These are phyloP conservation scores for Philypnodon macrostomus DNA, from an alignment of 2,797 vertebrate species.

Conservation along the genomic window DNA sequence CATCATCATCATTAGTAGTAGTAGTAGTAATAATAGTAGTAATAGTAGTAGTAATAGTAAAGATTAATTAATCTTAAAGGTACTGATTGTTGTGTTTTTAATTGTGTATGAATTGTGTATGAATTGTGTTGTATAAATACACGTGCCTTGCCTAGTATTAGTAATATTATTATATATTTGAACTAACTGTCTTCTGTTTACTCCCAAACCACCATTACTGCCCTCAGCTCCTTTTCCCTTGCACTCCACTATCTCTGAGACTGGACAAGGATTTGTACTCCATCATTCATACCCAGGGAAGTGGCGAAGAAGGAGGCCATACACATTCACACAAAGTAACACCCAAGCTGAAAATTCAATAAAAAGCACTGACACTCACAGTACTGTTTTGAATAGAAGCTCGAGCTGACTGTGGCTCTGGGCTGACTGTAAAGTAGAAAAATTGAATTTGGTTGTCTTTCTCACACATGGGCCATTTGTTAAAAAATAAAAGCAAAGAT, in stretches of 20 bases:
- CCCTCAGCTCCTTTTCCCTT: constrained; percentile 18
- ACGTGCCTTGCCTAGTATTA: too few relatives aligned
- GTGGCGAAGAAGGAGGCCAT: constrained; percentile 40
- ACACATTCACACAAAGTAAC: constrained; percentile 61
- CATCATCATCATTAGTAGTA: too few relatives aligned
- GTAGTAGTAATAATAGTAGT: too few relatives aligned
- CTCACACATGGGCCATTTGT: constrained; percentile 28
- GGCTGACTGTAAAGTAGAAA: constrained; percentile 65
- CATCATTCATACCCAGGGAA: constrained; percentile 65
- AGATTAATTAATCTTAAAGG: too few relatives aligned
- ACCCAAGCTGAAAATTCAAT: constrained; percentile 67
- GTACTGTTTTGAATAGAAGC: constrained; percentile 62
- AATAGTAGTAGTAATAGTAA: too few relatives aligned
- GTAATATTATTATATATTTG: constrained; percentile 1
- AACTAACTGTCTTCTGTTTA: constrained; percentile 19
- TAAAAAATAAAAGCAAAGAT: constrained; percentile 24
- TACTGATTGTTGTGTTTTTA: too few relatives aligned
- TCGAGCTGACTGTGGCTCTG: constrained; percentile 56
- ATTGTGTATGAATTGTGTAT: too few relatives aligned
- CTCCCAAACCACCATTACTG: constrained; percentile 40
- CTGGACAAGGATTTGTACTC: constrained; percentile 64
- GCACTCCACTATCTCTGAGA: constrained; percentile 50
- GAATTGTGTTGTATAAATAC: too few relatives aligned
- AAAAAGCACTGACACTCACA: constrained; percentile 63
- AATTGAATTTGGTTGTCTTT: constrained; percentile 64